Evolutionary conservation across 2,797 vertebrate genomes (phyloP).

Genomic region (Champsocephalus esox): DNA sequence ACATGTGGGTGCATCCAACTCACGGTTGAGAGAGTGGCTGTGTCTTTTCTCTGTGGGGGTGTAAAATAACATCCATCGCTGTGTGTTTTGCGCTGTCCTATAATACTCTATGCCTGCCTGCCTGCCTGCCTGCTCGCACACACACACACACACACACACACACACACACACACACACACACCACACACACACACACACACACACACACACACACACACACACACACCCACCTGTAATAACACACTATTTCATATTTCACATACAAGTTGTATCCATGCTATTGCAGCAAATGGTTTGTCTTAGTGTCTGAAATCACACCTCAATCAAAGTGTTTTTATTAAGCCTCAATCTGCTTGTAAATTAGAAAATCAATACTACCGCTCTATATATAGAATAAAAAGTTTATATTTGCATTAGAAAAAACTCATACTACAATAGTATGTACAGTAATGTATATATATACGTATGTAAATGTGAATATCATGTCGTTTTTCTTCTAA

Average conservation of each 20-base stretch:
- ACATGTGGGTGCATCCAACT: constrained; percentile 78
- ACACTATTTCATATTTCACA: constrained; percentile 19
- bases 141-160: constrained; percentile 18
- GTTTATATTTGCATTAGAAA: background rate
- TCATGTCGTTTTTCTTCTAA: background rate
- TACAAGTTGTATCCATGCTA: constrained; percentile 34
- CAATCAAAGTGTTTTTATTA: constrained; percentile 8
- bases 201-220: too few species aligned
- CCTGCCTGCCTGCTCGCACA: constrained; percentile 18
- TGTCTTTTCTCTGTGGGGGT: constrained; percentile 73
- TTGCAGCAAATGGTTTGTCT: constrained; percentile 45
- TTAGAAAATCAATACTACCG: constrained; percentile 23
- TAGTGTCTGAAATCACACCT: constrained; percentile 44
- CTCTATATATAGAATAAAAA: constrained; percentile 26
- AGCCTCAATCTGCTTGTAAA: constrained; percentile 26
- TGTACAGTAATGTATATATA: background rate
- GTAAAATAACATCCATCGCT: constrained; percentile 70
- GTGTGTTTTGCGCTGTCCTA: constrained; percentile 29
- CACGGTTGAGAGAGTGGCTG: constrained; percentile 59
- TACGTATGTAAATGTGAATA: background rate
- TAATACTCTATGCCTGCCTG: background rate
- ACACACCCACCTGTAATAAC: background rate
- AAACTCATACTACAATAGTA: background rate
- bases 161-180: background rate
- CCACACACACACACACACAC: too few species aligned